Evolutionary conservation across 1,140 invertebrate species (phyloP).

Genomic region (Octopus bimaculoides): DNA sequence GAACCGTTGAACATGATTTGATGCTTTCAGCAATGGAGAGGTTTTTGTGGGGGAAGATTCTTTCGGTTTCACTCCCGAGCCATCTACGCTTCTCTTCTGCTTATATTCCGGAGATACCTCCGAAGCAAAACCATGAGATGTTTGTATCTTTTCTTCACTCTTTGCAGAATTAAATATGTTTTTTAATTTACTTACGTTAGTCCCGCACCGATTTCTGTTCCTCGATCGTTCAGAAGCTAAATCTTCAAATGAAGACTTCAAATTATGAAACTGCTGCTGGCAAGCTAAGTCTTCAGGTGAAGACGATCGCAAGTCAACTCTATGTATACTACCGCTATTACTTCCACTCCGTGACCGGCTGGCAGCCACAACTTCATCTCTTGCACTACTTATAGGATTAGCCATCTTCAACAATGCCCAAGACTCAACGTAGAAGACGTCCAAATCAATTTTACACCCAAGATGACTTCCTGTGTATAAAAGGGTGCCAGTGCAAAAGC

Average conservation of each 20-base stretch:
- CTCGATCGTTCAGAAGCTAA: slow-evolving; percentile 1
- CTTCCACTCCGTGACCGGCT: slow-evolving; percentile 38
- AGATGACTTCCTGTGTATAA: too few species aligned
- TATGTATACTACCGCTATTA: slow-evolving; percentile 5
- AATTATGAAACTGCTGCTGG: slow-evolving; percentile 15
- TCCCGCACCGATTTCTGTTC: slow-evolving; percentile 24
- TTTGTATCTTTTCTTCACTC: slow-evolving; percentile 1
- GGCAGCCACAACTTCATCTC: slow-evolving; percentile 31
- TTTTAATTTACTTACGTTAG: slow-evolving; percentile 42
- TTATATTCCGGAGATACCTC: slow-evolving; percentile 36
- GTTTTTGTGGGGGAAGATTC: slow-evolving; percentile 6
- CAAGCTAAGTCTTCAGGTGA: slow-evolving; percentile 7
- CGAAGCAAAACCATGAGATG: not conserved
- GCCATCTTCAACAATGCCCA: too few species aligned
- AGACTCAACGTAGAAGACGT: too few species aligned
- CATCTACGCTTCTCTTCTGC: slow-evolving; percentile 23
- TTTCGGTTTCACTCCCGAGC: slow-evolving; percentile 3
- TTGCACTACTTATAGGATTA: not conserved
- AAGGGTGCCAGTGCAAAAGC: too few species aligned
- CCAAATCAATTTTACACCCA: too few species aligned
- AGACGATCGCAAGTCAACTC: slow-evolving; percentile 19
- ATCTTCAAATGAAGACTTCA: slow-evolving; percentile 25
- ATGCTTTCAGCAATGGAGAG: slow-evolving; percentile 31
- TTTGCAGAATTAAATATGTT: slow-evolving; percentile 35
- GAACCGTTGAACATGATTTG: slow-evolving; percentile 65